Evolutionary conservation across 2,888 invertebrate species (phyloP).

Genomic region (Rotaria magnacalcarata): DNA sequence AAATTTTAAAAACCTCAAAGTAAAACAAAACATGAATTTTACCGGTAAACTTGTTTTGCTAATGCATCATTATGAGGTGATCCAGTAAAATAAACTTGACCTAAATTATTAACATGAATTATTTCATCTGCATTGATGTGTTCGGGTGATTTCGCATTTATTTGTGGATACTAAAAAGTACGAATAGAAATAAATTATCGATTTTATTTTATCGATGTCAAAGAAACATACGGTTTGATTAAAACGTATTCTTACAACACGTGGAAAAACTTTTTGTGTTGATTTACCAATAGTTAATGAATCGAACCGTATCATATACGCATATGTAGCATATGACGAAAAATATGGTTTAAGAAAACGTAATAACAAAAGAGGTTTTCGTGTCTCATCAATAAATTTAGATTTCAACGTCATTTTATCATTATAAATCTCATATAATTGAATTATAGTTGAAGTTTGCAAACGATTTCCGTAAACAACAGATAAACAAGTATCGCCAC

Average conservation of each 20-base stretch:
- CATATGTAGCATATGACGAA: neutral
- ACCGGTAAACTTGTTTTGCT: constrained; percentile 9
- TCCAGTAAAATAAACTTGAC: constrained; percentile 4
- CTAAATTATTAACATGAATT: neutral
- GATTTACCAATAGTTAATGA: neutral
- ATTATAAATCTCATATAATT: neutral
- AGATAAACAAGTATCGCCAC: neutral
- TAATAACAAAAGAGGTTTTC: neutral
- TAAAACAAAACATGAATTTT: neutral
- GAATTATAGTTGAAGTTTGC: constrained; percentile 6
- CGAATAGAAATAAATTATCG: neutral
- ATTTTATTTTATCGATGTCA: too few species aligned
- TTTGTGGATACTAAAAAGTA: constrained; percentile 8
- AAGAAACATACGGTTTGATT: neutral
- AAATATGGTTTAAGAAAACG: constrained; percentile 2
- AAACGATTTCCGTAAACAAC: constrained; percentile 15
- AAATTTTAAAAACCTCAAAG: neutral
- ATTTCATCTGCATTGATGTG: neutral
- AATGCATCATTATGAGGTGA: neutral
- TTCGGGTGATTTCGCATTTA: neutral
- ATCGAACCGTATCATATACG: constrained; percentile 10
- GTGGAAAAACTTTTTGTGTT: neutral
- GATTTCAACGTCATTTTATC: neutral
- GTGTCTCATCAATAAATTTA: neutral
- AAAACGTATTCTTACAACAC: constrained; percentile 6